Evolutionary conservation across 2,888 invertebrate genomes (phyloP).

Genomic region (Monopis laevigella): DNA sequence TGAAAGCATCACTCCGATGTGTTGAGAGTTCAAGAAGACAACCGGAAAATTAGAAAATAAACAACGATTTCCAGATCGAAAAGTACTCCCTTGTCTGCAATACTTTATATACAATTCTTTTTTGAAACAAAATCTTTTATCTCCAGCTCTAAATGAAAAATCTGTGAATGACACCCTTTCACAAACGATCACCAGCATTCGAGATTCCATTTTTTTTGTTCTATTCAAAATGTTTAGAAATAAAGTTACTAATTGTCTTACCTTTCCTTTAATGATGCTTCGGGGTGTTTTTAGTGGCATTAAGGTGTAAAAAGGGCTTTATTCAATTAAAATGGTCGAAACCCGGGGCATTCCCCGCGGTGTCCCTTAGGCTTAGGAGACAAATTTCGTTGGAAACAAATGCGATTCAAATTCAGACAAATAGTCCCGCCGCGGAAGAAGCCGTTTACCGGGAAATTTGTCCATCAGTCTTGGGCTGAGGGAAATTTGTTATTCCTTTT

Average conservation of each 20-base stretch:
- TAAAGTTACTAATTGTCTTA: neutral
- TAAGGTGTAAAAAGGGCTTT: slow-evolving; percentile 27
- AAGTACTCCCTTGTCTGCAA: slow-evolving; percentile 5
- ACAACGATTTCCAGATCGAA: slow-evolving; percentile 32
- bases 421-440: slow-evolving; percentile 60
- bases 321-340: slow-evolving; percentile 57
- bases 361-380: slow-evolving; percentile 55
- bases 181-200: neutral
- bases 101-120: neutral
- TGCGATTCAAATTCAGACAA: slow-evolving; percentile 66
- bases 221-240: neutral
- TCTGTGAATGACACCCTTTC: neutral
- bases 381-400: slow-evolving; percentile 62
- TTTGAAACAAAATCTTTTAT: slow-evolving; percentile 1
- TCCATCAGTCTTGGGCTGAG: slow-evolving; percentile 58
- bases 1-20: slow-evolving; percentile 9
- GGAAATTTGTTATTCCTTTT: slow-evolving; percentile 50
- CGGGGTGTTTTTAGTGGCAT: slow-evolving; percentile 7
- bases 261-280: slow-evolving; percentile 5
- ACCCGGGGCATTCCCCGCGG: slow-evolving; percentile 38
- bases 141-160: neutral
- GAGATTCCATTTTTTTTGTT: no score
- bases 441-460: slow-evolving; percentile 63
- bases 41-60: slow-evolving; percentile 63
- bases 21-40: slow-evolving; percentile 48